phyloP scores from a whole-genome alignment of 2,888 invertebrate species.

The Tetragonula carbonaria region DNA sequence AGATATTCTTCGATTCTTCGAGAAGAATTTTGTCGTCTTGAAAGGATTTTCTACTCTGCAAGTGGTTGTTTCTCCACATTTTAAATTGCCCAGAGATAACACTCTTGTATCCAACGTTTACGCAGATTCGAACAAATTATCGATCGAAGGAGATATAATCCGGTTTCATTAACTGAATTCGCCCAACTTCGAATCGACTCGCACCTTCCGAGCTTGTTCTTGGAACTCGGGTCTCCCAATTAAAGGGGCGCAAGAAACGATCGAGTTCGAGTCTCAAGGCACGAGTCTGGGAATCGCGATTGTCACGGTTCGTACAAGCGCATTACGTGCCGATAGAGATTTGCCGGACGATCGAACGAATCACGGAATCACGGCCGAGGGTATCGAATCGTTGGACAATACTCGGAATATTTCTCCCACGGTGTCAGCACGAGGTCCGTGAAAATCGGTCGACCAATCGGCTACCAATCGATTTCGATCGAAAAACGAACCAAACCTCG shows the following conservation, averaged over 20 bases:
- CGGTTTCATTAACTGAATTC: slow-evolving; percentile 26
- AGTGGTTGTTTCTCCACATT: not conserved
- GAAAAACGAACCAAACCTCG: slow-evolving; percentile 64
- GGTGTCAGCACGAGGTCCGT: slow-evolving; percentile 77
- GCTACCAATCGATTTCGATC: slow-evolving; percentile 73
- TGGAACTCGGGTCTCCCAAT: slow-evolving; percentile 63
- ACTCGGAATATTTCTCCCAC: slow-evolving; percentile 74
- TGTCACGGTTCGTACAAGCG: slow-evolving; percentile 61
- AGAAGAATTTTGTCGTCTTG: not conserved
- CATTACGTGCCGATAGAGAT: slow-evolving; percentile 51
- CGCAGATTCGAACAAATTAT: slow-evolving; percentile 34
- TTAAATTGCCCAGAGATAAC: not conserved
- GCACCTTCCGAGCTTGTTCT: slow-evolving; percentile 49
- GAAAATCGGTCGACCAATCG: slow-evolving; percentile 73
- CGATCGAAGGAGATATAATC: slow-evolving; percentile 32
- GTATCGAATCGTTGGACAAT: slow-evolving; percentile 50
- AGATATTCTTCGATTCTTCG: too few species aligned
- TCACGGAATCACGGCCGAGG: slow-evolving; percentile 61
- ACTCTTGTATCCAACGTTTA: not conserved
- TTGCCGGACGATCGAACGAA: slow-evolving; percentile 38
- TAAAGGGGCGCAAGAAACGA: slow-evolving; percentile 45
- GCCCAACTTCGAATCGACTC: slow-evolving; percentile 39
- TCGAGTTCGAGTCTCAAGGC: slow-evolving; percentile 26
- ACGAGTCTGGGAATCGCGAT: slow-evolving; percentile 55
- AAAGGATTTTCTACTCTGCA: not conserved